Conservation (phyloP, 2,888 invertebrate genomes). For the Zelleria hepariella region DNA sequence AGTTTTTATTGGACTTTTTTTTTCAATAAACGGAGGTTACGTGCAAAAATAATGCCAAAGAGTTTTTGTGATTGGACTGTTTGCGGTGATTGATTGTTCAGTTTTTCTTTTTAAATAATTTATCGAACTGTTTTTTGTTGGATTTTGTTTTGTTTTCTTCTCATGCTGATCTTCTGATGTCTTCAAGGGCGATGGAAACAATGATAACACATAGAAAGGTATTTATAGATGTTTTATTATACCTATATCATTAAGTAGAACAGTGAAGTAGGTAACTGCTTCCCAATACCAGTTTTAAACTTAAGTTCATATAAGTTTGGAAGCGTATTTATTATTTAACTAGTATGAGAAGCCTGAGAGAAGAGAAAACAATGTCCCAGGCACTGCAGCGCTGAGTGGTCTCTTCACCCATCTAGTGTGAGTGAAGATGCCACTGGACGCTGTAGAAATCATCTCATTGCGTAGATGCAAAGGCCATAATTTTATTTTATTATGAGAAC, state of each 20-base stretch:
- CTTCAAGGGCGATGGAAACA: slow-evolving; percentile 55
- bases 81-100: slow-evolving; percentile 41
- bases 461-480: too few species aligned
- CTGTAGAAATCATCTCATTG: too few species aligned
- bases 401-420: too few species aligned
- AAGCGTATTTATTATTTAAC: too few species aligned
- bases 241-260: neutral
- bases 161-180: slow-evolving; percentile 45
- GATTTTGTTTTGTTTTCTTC: slow-evolving; percentile 22
- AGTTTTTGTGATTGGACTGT: slow-evolving; percentile 52
- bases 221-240: slow-evolving; percentile 12
- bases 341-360: too few species aligned
- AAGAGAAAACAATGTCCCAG: too few species aligned
- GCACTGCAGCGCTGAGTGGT: too few species aligned
- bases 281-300: too few species aligned
- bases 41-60: slow-evolving; percentile 59
- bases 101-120: slow-evolving; percentile 21
- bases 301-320: too few species aligned
- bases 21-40: slow-evolving; percentile 20
- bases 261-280: too few species aligned
- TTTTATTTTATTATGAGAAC: too few species aligned
- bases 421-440: too few species aligned
- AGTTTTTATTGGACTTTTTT: neutral
- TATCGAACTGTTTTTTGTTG: slow-evolving; percentile 31
- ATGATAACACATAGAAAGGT: slow-evolving; percentile 64